Evolutionary conservation across 2,113 vertebrate genomes (phyloP).

Genomic region (Hepsetus odoe): DNA sequence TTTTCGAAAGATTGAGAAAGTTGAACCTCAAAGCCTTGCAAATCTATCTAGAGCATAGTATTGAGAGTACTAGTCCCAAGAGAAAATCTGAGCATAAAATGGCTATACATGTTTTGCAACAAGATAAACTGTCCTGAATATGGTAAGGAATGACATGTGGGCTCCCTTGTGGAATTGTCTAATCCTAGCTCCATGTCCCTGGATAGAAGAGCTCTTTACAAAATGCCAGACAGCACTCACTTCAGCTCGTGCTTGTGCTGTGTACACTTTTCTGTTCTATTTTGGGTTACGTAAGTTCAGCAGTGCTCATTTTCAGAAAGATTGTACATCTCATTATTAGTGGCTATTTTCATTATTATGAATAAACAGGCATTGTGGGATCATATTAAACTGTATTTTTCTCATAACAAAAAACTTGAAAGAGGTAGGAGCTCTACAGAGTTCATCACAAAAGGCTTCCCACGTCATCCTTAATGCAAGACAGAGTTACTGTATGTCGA

Average conservation of each 20-base stretch:
- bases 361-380: not conserved
- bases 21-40: constrained; percentile 60
- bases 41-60: constrained; percentile 49
- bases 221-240: constrained; percentile 53
- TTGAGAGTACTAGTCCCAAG: constrained; percentile 39
- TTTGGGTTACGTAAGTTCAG: constrained; percentile 50
- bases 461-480: constrained; percentile 11
- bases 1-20: constrained; percentile 59
- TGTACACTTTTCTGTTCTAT: constrained; percentile 50
- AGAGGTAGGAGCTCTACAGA: constrained; percentile 5
- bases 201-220: constrained; percentile 48
- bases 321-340: constrained; percentile 31
- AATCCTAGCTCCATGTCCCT: constrained; percentile 47
- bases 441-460: constrained; percentile 7
- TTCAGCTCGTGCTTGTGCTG: constrained; percentile 41
- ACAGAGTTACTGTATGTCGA: constrained; percentile 43
- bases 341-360: constrained; percentile 9
- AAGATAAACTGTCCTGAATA: constrained; percentile 56
- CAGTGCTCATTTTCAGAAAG: constrained; percentile 32
- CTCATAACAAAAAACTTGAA: constrained; percentile 2
- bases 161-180: constrained; percentile 50
- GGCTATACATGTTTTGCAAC: constrained; percentile 46
- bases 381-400: not conserved
- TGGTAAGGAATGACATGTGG: constrained; percentile 50
- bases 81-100: constrained; percentile 45